Evolutionary conservation across 37 sponge, comb jelly and placozoan genomes (phyloP), one percentile per base, ranked within the genome.

Genomic region (Geodia barretti): DNA sequence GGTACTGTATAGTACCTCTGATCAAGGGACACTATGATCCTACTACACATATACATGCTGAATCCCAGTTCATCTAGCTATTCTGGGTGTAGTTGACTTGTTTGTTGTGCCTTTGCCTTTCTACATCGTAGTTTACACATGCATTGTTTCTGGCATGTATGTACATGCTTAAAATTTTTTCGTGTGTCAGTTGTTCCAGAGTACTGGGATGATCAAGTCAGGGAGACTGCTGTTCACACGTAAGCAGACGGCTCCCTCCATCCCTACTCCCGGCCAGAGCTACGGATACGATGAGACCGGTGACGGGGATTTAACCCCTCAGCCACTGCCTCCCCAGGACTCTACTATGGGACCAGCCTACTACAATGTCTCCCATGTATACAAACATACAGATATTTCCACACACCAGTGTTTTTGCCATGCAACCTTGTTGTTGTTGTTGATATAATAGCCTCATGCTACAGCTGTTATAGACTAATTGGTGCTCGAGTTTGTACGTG

Each of bases 311-410:
- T 72, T 98, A 36, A 77, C 86, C 24, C 94, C 96, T 34, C 98
- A 95, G 60, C 62, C 63, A 40, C 64, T 80, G 24, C 96, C 94
- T 0, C 65, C 61, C 35, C 36, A 58, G 29, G 98, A 98, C 76
- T 32, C 73, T 23, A 84, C 96, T 7, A 77, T 98, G 78, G 98
- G 98, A 30, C 98, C 98, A 23, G 98, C 98, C 9, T 98, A 93
- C 84, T 98, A 98, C 78, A 79, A 86, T 34, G 71, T 90, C 20
- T 19, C 72, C 24, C 70, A 82, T 64, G 92, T 92, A 36, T 83
- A 83, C n/a, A n/a, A n/a, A n/a, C n/a, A n/a, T n/a, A n/a, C 20
- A 59, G 19, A 14, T 68, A 54, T 21, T 35, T 14, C n/a, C 24
- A 36, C 7, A 19, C 11, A 66, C 9, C 68, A 66, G 24, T 66